A percentile compares a stretch with the other conserved stretches of the same genome.
These are phyloP conservation scores for Nephrotoma guestfalica DNA, from an alignment of 2,888 invertebrate genomes.

Conservation along the genomic window DNA sequence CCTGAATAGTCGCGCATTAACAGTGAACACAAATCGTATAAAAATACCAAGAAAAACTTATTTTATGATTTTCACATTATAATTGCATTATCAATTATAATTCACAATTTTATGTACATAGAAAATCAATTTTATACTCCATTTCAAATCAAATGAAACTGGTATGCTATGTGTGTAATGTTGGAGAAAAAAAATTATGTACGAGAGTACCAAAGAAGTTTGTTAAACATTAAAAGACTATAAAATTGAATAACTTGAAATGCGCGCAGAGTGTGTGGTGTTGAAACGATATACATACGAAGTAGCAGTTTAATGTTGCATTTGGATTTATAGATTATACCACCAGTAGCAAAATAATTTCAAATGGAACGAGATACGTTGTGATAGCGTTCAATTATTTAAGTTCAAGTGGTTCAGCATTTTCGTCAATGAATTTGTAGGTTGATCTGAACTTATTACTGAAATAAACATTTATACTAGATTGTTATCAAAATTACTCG, in stretches of 20 bases:
- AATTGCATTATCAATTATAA: background rate
- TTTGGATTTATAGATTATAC: background rate
- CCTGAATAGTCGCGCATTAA: background rate
- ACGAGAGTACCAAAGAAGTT: too few relatives aligned
- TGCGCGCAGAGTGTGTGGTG: background rate
- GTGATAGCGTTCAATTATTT: background rate
- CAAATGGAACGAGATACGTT: background rate
- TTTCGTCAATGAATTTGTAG: background rate
- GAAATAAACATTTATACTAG: background rate
- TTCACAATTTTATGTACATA: background rate
- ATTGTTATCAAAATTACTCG: background rate
- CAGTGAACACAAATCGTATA: background rate
- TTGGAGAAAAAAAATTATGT: background rate
- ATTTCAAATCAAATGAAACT: background rate
- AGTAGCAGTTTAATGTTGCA: background rate
- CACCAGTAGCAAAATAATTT: background rate
- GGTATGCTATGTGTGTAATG: background rate
- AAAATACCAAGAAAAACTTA: background rate
- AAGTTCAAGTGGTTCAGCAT: background rate
- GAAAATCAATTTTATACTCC: background rate
- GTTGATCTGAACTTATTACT: background rate
- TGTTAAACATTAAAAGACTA: background rate
- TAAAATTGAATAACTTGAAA: background rate
- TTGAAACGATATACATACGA: background rate
- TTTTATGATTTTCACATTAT: background rate